phyloP scores from a whole-genome alignment of 2,113 vertebrate species.

The Cheilinus undulatus region DNA sequence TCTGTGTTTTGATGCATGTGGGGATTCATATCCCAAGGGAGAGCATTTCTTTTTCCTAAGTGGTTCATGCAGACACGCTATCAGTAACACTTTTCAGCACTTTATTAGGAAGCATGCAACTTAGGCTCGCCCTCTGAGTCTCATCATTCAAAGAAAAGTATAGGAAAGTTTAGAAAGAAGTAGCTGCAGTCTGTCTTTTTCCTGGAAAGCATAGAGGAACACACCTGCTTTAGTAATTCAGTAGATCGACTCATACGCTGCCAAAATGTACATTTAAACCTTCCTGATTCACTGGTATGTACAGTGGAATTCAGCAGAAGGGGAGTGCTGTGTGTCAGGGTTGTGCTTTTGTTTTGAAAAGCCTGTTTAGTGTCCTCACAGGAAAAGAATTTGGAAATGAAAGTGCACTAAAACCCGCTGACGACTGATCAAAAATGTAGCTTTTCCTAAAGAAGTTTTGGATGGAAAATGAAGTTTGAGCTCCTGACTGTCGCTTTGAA shows the following conservation, averaged over 20 bases:
- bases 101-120: background rate
- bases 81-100: slow-evolving; percentile 15
- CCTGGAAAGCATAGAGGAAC: slow-evolving; percentile 33
- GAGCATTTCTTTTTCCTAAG: slow-evolving; percentile 10
- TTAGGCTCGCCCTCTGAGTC: background rate
- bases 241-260: background rate
- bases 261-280: slow-evolving; percentile 25
- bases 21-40: background rate
- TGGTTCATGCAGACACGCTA: slow-evolving; percentile 9
- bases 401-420: background rate
- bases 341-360: background rate
- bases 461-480: background rate
- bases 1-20: slow-evolving; percentile 20
- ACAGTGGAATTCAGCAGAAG: background rate
- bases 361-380: slow-evolving; percentile 1
- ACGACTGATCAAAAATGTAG: no score
- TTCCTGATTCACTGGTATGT: slow-evolving; percentile 7
- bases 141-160: slow-evolving; percentile 23
- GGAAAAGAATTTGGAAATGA: background rate
- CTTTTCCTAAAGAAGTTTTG: background rate
- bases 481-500: background rate
- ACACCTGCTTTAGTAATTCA: slow-evolving; percentile 45
- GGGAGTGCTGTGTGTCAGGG: background rate
- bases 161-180: slow-evolving; percentile 15
- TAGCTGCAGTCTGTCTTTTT: slow-evolving; percentile 17